These are phyloP conservation scores for Pyrochroa serraticornis DNA, from an alignment of 2,888 invertebrate species.

Conservation along the genomic window DNA sequence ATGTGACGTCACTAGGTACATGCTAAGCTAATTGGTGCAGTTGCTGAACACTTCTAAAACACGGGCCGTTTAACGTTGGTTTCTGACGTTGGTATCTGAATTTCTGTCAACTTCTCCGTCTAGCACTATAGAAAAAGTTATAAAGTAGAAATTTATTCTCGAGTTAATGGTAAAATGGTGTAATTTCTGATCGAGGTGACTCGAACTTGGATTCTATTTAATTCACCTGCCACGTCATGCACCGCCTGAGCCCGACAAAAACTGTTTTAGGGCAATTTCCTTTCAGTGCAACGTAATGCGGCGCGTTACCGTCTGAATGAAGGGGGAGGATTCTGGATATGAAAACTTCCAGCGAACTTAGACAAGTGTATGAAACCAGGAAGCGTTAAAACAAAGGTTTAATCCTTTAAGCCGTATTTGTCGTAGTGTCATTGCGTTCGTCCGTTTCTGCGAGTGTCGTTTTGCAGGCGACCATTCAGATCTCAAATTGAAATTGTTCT, in stretches of 20 bases:
- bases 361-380: slow-evolving; percentile 34
- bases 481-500: slow-evolving; percentile 33
- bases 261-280: slow-evolving; percentile 12
- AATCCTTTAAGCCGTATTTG: slow-evolving; percentile 34
- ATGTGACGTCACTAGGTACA: too few species aligned
- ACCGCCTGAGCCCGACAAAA: slow-evolving; percentile 8
- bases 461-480: slow-evolving; percentile 26
- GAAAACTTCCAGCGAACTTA: slow-evolving; percentile 27
- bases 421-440: slow-evolving; percentile 28
- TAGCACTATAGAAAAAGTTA: too few species aligned
- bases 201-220: slow-evolving; percentile 17
- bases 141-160: too few species aligned
- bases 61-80: too few species aligned
- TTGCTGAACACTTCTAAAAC: too few species aligned
- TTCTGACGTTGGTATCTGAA: too few species aligned
- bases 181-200: slow-evolving; percentile 6
- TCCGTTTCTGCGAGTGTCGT: slow-evolving; percentile 16
- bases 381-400: slow-evolving; percentile 35
- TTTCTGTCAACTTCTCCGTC: too few species aligned
- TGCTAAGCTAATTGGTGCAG: too few species aligned
- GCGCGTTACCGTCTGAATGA: slow-evolving; percentile 5
- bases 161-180: not conserved
- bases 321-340: slow-evolving; percentile 14
- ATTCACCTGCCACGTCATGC: slow-evolving; percentile 18
- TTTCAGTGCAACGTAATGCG: slow-evolving; percentile 13